phyloP scores from a whole-genome alignment of 2,888 invertebrate species.

The Strigamia crassipes region DNA sequence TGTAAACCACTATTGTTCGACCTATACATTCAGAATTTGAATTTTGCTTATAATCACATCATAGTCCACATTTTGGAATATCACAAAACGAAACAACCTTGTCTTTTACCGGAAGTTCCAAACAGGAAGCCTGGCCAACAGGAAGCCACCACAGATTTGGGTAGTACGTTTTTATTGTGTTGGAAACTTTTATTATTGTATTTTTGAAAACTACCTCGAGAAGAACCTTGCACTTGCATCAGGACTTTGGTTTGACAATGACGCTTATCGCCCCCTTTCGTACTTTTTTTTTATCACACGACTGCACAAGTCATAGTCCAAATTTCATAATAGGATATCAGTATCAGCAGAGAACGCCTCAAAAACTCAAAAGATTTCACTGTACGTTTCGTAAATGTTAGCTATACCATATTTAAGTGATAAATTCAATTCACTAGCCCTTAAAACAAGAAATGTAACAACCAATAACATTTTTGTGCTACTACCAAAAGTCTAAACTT shows the following conservation, averaged over 20 bases:
- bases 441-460: no score
- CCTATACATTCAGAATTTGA: no score
- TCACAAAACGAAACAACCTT: no score
- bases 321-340: not conserved
- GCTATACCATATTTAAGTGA: no score
- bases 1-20: no score
- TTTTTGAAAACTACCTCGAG: not conserved
- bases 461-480: no score
- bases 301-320: not conserved
- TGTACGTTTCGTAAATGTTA: no score
- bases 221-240: not conserved
- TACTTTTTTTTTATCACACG: not conserved
- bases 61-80: no score
- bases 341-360: not conserved
- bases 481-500: no score
- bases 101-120: not conserved
- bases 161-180: not conserved
- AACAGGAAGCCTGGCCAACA: not conserved
- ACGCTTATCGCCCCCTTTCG: not conserved
- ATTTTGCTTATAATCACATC: no score
- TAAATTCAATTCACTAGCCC: no score
- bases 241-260: constrained; percentile 21
- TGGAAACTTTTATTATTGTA: not conserved
- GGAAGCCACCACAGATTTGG: not conserved
- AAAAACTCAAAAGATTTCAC: not conserved